Evolutionary conservation across 2,113 vertebrate species (phyloP), one percentile per base, ranked within the genome.

Genomic region (Chloropsis hardwickii): DNA sequence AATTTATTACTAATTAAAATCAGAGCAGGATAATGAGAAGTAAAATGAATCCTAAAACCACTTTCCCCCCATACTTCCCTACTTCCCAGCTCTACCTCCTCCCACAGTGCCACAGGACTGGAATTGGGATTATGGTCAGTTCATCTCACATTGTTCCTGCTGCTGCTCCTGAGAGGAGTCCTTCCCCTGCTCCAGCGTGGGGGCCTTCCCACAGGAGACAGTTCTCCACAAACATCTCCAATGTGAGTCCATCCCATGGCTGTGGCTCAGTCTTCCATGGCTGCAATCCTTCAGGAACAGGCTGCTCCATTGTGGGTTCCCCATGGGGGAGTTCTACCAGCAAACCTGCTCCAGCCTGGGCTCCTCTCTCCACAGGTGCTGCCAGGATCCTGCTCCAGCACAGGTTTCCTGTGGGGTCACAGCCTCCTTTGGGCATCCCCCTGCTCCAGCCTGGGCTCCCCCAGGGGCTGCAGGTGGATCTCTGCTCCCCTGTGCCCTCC

Each of bases 51-150:
- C 23, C 45, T 39, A n/a, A 78, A 86, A 53, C 17, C 3, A 28
- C 33, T 33, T 60, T 37, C 4, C 5, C 15, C 6, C 3, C 10
- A 20, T 8, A 10, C 19, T 15, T 61, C 19, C 39, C 24, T 47
- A 12, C 6, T 70, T 87, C 6, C n/a, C 19, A 39, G 8, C 10
- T 67, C 33, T 45, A 13, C 28, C 19, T 53, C 8, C 8, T 45
- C 39, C 47, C n/a, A 33, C 14, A 40, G 35, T 24, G 13, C 8
- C 1, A 0, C 29, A 24, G 23, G 12, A 53, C 27, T 0, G 1
- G 64, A 53, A 39, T 53, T 14, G 39, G 21, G 4, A 2, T 31
- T 50, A 25, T 39, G 31, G 22, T 27, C 27, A 10, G 8, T 21
- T n/a, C n/a, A 40, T n/a, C 24, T 40, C 29, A 24, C 12, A 1